phyloP scores from a whole-genome alignment of 2,888 invertebrate species.

The Temnothorax unifasciatus region DNA sequence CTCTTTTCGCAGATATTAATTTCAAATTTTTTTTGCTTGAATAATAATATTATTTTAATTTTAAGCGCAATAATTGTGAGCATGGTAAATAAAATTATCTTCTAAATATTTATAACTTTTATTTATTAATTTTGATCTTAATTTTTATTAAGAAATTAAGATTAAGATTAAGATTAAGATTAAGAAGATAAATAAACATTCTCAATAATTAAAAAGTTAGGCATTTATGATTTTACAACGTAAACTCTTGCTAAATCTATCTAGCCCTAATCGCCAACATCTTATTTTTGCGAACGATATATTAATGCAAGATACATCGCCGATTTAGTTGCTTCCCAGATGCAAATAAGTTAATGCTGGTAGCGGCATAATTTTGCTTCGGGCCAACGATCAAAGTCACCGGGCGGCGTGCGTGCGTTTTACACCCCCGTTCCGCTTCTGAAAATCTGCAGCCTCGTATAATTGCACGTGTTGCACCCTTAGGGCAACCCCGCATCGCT shows the following conservation, averaged over 20 bases:
- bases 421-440: constrained; percentile 32
- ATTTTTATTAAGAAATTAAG: not conserved
- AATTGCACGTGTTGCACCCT: constrained; percentile 54
- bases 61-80: not conserved
- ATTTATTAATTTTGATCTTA: not conserved
- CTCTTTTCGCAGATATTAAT: not conserved
- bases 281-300: not conserved
- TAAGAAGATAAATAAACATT: no score
- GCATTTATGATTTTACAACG: not conserved
- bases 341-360: constrained; percentile 28
- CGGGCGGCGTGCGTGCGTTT: not conserved
- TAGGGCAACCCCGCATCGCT: constrained; percentile 32
- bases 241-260: not conserved
- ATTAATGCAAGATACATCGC: not conserved
- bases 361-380: constrained; percentile 29
- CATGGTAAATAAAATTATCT: not conserved
- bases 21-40: not conserved
- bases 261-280: not conserved
- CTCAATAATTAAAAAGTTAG: not conserved
- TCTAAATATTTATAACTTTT: not conserved
- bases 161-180: no score
- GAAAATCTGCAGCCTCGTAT: constrained; percentile 46
- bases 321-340: not conserved
- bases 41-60: not conserved
- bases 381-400: constrained; percentile 45